Evolutionary conservation across 2,888 invertebrate genomes (phyloP), one percentile per base, ranked within the genome.

Genomic region (Merodon equestris): DNA sequence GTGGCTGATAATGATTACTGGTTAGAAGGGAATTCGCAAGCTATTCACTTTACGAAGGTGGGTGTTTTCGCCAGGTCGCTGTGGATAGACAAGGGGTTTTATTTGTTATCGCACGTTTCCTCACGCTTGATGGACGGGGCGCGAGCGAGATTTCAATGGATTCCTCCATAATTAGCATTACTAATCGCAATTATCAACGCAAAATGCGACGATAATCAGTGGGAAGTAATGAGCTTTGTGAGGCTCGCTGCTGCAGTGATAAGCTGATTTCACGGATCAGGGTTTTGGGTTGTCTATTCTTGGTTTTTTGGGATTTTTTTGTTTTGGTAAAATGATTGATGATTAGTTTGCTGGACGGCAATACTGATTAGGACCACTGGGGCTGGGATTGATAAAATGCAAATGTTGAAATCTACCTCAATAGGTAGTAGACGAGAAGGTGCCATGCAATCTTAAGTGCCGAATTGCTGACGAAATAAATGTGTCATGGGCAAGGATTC

Each of bases 41-140:
- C n/a, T n/a, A n/a, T n/a, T 27, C 38, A 45, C 40, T 70, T 12
- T n/a, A n/a, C 27, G 19, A 56, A 71, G 71, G 71, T 63, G 42
- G 61, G 18, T 27, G 27, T 4, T 27, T 27, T 27, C 27, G 27
- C 27, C 27, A 2, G 27, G 27, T 27, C 7, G 27, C 27, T 27
- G 27, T 2, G 7, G 27, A 9, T 36, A 19, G 18, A 13, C 17
- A 48, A 53, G 13, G 17, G 27, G 56, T 77, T 36, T 66, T 64
- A 44, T 45, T 50, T 64, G 50, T 64, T 64, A 36, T 42, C 48
- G 67, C 63, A 77, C 77, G 63, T 68, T 70, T 58, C 36, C 14
- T 36, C 12, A 54, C 27, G 27, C 63, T 51, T 3, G 53, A 63
- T 40, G 12, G 44, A 19, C 34, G n/a, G 67, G 53, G 54, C 38